Base-by-base conservation (phyloP, 2,797 vertebrate species). In the Peromyscus aztecus region DNA sequence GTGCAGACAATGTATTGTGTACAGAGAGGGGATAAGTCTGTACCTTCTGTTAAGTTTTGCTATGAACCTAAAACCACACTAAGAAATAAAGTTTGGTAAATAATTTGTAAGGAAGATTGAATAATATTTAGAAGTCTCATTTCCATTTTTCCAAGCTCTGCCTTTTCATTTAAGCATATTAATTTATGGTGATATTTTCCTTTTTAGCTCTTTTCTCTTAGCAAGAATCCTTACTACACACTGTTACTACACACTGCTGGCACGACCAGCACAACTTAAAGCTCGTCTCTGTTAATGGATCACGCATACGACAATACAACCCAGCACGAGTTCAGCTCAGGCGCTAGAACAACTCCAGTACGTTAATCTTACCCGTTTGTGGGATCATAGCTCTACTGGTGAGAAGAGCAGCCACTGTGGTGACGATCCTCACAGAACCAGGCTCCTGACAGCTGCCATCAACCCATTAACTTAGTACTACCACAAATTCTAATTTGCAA, bases 401-500 rank as follows among this genome's bases (percentile, higher is more conserved):
- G 57, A 69, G 17, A 23, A 69, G 77, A 92, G 23, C n/a, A 49
- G 2, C 49, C 46, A 46, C 59, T 84, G 6, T 7, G 31, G 23
- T 43, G 43, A 73, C 3, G 24, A 2, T 37, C 49, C 34, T 12
- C 13, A 23, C 40, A 67, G 75, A 11, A 29, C n/a, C 21, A 6
- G 40, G 2, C 0, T 55, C 65, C 1, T 0, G 3, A 13, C 7
- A 31, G 46, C 0, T n/a, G 23, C 0, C 43, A 21, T 5, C 12
- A 27, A 73, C 4, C 14, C 14, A 23, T 27, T 49, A 31, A 69
- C 34, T 75, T 52, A 19, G 31, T 75, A 40, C 37, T 29, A 13
- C 19, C 6, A 49, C 61, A 31, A 24, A 21, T 43, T 73, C 85
- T 67, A 21, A 11, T 43, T 55, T 19, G 23, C 27, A 37, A 23